A percentile compares a stretch with the other conserved stretches of the same genome.
These are phyloP conservation scores for Syngnathus scovelli DNA, from an alignment of 2,113 vertebrate genomes.

Conservation along the genomic window DNA sequence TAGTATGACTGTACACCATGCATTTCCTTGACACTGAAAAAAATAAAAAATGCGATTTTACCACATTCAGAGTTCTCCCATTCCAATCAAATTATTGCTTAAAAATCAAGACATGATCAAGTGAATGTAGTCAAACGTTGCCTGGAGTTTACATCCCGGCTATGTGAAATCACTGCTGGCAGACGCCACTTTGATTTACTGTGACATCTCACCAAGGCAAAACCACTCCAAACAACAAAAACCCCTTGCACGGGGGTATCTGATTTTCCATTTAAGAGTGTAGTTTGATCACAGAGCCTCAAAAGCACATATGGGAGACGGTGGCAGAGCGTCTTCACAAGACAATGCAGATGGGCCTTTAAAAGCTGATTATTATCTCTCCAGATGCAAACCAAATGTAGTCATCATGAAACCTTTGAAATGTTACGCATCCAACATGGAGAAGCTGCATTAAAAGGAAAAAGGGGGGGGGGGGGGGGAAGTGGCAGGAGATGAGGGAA, in stretches of 20 bases:
- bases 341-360: slow-evolving; percentile 31
- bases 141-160: background rate
- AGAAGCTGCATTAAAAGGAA: slow-evolving; percentile 20
- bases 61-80: background rate
- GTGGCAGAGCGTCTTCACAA: slow-evolving; percentile 29
- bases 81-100: background rate
- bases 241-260: slow-evolving; percentile 14
- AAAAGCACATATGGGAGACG: slow-evolving; percentile 23
- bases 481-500: slow-evolving; percentile 6
- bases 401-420: slow-evolving; percentile 40
- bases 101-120: background rate
- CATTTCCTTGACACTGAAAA: no score
- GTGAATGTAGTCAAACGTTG: background rate
- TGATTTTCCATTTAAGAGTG: slow-evolving; percentile 37
- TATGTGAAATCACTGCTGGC: background rate
- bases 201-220: background rate
- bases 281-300: slow-evolving; percentile 32
- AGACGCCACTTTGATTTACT: slow-evolving; percentile 11
- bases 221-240: slow-evolving; percentile 6
- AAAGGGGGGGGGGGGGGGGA: slow-evolving; percentile 17
- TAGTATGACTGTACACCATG: no score
- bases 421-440: slow-evolving; percentile 31
- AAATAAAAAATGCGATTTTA: background rate
- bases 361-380: slow-evolving; percentile 50
- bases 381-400: slow-evolving; percentile 55